A percentile compares a stretch with the other conserved stretches of the same genome.
These are phyloP conservation scores for Himalopsyche kuldschensis DNA, from an alignment of 2,888 invertebrate genomes.

Conservation along the genomic window DNA sequence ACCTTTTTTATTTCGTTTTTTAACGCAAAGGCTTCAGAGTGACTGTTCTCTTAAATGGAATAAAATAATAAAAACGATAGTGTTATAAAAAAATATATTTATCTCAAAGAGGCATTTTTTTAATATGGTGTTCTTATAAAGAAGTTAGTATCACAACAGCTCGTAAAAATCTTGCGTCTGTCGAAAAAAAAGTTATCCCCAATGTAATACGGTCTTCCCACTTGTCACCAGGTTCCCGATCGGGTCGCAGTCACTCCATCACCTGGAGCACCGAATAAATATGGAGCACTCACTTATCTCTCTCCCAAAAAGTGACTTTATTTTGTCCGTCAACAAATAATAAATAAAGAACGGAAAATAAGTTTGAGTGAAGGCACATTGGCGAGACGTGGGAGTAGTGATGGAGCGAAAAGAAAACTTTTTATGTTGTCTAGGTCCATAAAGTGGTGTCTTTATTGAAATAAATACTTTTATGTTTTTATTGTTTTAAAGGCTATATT, in stretches of 20 bases:
- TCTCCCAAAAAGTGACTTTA: constrained; percentile 26
- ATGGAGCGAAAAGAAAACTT: neutral
- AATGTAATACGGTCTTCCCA: constrained; percentile 9
- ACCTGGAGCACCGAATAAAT: constrained; percentile 27
- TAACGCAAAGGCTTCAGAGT: too few species aligned
- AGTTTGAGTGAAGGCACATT: constrained; percentile 13
- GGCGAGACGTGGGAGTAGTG: neutral
- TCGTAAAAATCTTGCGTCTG: neutral
- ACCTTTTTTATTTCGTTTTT: too few species aligned
- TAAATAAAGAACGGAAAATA: constrained; percentile 22
- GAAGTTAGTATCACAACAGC: too few species aligned
- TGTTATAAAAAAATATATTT: too few species aligned
- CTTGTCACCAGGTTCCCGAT: constrained; percentile 7
- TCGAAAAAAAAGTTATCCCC: neutral
- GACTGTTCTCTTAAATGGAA: too few species aligned
- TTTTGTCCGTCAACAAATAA: constrained; percentile 22
- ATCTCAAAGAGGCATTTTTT: too few species aligned
- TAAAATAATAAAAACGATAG: too few species aligned
- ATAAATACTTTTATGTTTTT: neutral
- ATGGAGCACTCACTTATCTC: constrained; percentile 32
- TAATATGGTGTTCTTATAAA: too few species aligned
- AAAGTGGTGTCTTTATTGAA: neutral
- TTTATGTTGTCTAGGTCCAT: neutral
- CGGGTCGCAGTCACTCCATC: neutral
- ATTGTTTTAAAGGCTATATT: too few species aligned